Base-by-base conservation (phyloP, 1,140 invertebrate species). In the Coenobita brevimanus region DNA sequence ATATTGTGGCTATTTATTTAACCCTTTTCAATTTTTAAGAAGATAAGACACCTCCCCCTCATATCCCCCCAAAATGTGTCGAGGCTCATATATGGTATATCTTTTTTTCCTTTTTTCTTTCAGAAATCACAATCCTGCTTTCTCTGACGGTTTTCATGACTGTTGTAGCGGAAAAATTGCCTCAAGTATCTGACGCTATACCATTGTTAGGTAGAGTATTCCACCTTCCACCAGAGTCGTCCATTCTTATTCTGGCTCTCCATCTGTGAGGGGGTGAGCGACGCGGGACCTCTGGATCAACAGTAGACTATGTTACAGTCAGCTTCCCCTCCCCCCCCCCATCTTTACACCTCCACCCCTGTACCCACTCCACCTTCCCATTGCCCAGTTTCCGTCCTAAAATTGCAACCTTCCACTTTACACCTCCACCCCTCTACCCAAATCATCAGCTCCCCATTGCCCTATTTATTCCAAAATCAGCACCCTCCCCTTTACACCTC, bases 161-260 rank as follows among this genome's bases (percentile, higher is more conserved):
- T 90, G 93, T 96, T 91, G 93, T 95, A 82, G 94, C 93, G 36
- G 92, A 94, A 94, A 93, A 94, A 89, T 95, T 95, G 91, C 95
- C 95, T 75, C 94, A 94, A 62, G 95, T 95, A 27, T 95, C 94
- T 54, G 95, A 96, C 91, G 94, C 94, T 69, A 97, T 97, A 94
- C 96, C 97, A 94, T 94, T 97, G 95, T 96, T 97, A 97, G 96
- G 97, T 97, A 97, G 80, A 89, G 82, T 82, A 88, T 89, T 85
- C 69, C 69, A 73, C 67, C 71, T 82, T 79, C 73, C 86, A 82
- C 50, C 54, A 82, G 38, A 82, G 80, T 88, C 36, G 76, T 64
- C 33, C 67, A 50, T 81, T 81, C 64, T 82, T 57, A 64, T 67
- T 67, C 57, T 60, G 30, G 30, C 27, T 46, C 71, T 83, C 73